Conservation (phyloP, 2,888 invertebrate species). For the Dinocampus coccinellae region DNA sequence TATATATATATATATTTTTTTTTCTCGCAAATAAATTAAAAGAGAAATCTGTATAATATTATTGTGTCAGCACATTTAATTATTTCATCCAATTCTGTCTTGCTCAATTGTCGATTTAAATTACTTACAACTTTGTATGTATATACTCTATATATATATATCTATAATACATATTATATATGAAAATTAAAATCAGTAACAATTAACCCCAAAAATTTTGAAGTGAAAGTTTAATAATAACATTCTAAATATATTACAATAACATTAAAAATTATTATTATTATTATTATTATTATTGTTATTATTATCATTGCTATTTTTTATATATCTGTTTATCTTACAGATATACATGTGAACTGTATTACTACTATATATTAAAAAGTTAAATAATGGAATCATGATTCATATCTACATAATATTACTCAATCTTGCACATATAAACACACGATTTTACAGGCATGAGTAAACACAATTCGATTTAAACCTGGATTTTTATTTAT, state of each 20-base stretch:
- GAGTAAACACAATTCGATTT: background rate
- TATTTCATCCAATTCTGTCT: background rate
- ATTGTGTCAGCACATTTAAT: background rate
- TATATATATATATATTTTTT: background rate
- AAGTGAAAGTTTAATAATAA: background rate
- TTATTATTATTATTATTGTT: background rate
- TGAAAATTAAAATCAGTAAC: background rate
- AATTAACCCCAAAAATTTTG: background rate
- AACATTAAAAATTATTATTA: background rate
- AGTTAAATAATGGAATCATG: background rate
- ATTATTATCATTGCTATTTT: no score
- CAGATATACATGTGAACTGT: background rate
- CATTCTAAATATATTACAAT: background rate
- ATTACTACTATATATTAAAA: background rate
- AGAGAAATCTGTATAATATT: background rate
- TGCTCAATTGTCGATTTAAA: background rate
- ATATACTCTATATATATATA: no score
- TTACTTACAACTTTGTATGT: background rate
- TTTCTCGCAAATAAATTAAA: background rate
- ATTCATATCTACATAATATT: background rate
- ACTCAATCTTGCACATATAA: background rate
- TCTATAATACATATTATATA: background rate
- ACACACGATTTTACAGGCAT: no score
- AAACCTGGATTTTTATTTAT: background rate
- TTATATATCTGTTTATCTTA: no score